These are phyloP conservation scores for Spongilla lacustris DNA, from an alignment of 37 sponge, comb jelly and placozoan species.

Conservation along the genomic window DNA sequence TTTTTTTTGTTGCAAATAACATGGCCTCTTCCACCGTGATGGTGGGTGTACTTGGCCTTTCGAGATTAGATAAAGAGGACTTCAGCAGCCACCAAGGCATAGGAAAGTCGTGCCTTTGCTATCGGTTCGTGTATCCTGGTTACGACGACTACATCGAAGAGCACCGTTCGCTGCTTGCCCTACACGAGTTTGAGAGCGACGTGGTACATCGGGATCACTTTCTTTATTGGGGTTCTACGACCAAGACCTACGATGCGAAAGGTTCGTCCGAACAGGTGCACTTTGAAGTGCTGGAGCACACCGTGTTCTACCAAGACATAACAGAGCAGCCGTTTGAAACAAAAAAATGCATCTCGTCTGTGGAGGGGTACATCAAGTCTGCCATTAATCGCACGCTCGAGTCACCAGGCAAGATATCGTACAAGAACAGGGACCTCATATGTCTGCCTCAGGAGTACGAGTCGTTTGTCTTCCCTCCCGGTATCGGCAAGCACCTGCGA, in stretches of 20 bases:
- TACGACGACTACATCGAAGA: constrained; percentile 44
- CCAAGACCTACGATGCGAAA: background rate
- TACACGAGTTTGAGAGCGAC: constrained; percentile 64
- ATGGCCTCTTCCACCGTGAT: constrained; percentile 3
- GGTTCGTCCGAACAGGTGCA: constrained; percentile 17
- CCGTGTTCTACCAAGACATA: constrained; percentile 69
- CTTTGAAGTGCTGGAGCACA: constrained; percentile 70
- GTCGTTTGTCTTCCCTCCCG: constrained; percentile 29
- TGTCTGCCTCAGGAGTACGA: background rate
- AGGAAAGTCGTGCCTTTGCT: constrained; percentile 80
- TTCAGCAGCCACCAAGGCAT: constrained; percentile 31
- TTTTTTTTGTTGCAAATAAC: too few species aligned
- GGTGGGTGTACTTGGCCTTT: constrained; percentile 54
- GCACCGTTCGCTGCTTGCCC: constrained; percentile 66
- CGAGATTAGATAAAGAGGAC: background rate
- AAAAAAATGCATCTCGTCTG: background rate
- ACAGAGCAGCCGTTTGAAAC: constrained; percentile 36
- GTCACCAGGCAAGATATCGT: constrained; percentile 60
- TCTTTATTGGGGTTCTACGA: constrained; percentile 68
- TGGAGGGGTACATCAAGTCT: constrained; percentile 40
- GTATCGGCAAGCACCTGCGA: constrained; percentile 7
- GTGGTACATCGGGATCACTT: constrained; percentile 50
- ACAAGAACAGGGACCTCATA: constrained; percentile 36
- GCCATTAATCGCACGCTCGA: constrained; percentile 17
- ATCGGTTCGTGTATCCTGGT: constrained; percentile 67